Evolutionary conservation across 1,140 invertebrate genomes (phyloP).

Genomic region (Hesperophylax magnus): DNA sequence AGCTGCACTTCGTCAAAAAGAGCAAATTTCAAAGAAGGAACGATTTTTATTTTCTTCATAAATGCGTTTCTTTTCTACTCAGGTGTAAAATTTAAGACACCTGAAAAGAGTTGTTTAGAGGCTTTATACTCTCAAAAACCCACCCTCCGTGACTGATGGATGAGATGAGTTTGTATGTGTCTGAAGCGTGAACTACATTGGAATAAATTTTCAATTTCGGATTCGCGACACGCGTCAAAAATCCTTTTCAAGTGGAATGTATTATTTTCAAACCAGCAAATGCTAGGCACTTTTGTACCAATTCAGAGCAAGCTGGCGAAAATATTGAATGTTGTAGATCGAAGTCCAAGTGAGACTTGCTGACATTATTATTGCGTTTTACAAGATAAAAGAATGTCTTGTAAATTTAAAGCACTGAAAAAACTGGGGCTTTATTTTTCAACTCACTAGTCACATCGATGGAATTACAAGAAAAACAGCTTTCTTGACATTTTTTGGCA

Average conservation of each 20-base stretch:
- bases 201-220: neutral
- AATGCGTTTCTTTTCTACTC: neutral
- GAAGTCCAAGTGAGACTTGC: conserved; percentile 17
- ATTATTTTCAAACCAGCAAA: no score
- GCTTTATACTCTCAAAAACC: neutral
- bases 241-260: no score
- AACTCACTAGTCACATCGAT: no score
- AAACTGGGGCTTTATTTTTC: neutral
- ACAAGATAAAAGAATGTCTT: conserved; percentile 25
- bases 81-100: neutral
- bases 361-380: conserved; percentile 28
- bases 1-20: neutral
- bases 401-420: conserved; percentile 19
- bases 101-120: neutral
- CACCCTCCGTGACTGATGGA: conserved; percentile 23
- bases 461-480: no score
- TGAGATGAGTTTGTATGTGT: conserved; percentile 32
- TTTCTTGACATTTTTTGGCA: no score
- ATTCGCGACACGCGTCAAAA: no score
- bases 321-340: neutral
- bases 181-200: conserved; percentile 15
- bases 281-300: neutral
- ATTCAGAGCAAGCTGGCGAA: neutral
- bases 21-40: neutral
- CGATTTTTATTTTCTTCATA: neutral